These are phyloP conservation scores for Hycleus phaleratus DNA, from an alignment of 1,140 invertebrate genomes.

Conservation along the genomic window DNA sequence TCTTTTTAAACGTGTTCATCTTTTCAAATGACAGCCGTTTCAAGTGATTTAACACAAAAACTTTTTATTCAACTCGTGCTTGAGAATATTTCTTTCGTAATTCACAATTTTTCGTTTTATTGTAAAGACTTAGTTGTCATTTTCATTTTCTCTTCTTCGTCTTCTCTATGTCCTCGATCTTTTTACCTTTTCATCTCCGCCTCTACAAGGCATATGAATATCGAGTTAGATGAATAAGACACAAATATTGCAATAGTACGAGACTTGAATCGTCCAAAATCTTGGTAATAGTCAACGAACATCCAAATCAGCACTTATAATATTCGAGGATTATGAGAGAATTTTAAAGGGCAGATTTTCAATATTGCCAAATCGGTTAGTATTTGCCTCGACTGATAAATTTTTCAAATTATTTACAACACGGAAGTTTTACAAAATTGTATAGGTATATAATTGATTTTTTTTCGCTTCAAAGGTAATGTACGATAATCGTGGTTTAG, in stretches of 20 bases:
- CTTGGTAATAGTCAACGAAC: not conserved
- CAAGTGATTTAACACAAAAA: slow-evolving; percentile 12
- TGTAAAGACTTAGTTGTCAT: no score
- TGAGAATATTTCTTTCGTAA: slow-evolving; percentile 9
- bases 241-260: slow-evolving; percentile 13
- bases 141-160: no score
- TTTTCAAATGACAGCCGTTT: slow-evolving; percentile 10
- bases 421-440: no score
- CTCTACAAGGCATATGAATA: slow-evolving; percentile 12
- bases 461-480: no score
- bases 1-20: slow-evolving; percentile 10
- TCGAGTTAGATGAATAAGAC: slow-evolving; percentile 15
- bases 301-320: slow-evolving; percentile 11
- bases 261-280: slow-evolving; percentile 3
- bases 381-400: no score
- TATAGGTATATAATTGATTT: no score
- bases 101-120: slow-evolving; percentile 3
- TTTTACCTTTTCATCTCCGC: not conserved
- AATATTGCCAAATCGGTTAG: no score
- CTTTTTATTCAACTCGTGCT: slow-evolving; percentile 12
- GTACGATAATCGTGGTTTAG: no score
- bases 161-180: no score
- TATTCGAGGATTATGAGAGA: slow-evolving; percentile 9
- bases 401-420: no score
- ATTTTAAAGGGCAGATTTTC: slow-evolving; percentile 2